Percentiles rank a stretch among this genome's conserved stretches.
Conservation (phyloP, 2,888 invertebrate species). For the Euplexia lucipara region DNA sequence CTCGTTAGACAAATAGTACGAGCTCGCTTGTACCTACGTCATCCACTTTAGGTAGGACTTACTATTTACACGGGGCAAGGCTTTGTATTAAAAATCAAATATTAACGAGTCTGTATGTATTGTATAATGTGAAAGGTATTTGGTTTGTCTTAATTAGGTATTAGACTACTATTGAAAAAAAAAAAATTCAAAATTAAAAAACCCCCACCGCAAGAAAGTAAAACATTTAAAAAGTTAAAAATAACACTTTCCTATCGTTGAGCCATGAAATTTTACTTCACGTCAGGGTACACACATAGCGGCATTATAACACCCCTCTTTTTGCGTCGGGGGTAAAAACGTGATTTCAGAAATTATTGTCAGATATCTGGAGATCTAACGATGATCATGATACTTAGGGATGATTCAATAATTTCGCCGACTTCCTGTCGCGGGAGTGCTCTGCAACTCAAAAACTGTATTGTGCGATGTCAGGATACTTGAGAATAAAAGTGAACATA, state of each 20-base stretch:
- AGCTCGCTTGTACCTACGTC: not conserved
- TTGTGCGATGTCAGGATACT: not conserved
- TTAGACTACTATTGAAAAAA: no score
- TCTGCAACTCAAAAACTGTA: not conserved
- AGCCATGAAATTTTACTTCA: no score
- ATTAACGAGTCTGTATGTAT: not conserved
- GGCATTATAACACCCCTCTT: no score
- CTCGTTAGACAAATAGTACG: conserved; percentile 13
- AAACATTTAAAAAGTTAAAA: no score
- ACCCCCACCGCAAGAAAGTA: no score
- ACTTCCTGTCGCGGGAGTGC: not conserved
- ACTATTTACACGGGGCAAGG: conserved; percentile 8
- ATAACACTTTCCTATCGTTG: no score
- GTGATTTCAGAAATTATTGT: not conserved
- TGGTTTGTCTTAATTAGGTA: not conserved
- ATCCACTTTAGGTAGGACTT: conserved; percentile 6
- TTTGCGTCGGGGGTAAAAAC: no score
- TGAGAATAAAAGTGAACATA: not conserved
- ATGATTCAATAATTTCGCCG: not conserved
- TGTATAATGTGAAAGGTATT: not conserved
- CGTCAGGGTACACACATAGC: no score
- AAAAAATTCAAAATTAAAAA: no score
- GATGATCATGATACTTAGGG: no score
- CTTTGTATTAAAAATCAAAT: conserved; percentile 18
- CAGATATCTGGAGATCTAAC: not conserved